Percentiles rank a stretch among this genome's conserved stretches.
Conservation (phyloP, 2,888 invertebrate species). For the Lasius fuliginosus region DNA sequence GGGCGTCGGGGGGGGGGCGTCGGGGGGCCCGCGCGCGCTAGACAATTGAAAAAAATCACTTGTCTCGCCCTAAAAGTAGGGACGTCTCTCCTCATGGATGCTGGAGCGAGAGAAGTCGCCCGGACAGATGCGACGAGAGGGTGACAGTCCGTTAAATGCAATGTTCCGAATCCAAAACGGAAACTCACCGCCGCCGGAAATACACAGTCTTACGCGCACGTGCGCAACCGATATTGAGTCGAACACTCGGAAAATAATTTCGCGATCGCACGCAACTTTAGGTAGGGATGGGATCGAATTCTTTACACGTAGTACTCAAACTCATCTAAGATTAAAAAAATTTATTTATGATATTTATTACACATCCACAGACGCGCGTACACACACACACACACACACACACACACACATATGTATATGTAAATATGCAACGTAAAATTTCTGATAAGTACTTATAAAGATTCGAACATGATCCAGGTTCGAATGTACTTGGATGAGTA, state of each 20-base stretch:
- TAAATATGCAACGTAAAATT: too few relatives aligned
- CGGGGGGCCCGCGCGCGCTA: slow-evolving; percentile 74
- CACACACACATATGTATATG: too few relatives aligned
- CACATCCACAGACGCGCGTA: too few relatives aligned
- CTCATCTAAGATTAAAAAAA: too few relatives aligned
- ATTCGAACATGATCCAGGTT: too few relatives aligned
- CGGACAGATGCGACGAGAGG: slow-evolving; percentile 56
- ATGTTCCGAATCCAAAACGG: slow-evolving; percentile 79
- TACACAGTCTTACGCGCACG: slow-evolving; percentile 58
- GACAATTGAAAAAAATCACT: slow-evolving; percentile 86
- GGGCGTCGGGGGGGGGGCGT: slow-evolving; percentile 34
- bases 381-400: too few relatives aligned
- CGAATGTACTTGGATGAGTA: too few relatives aligned
- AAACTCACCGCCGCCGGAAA: slow-evolving; percentile 58
- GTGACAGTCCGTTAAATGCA: slow-evolving; percentile 81
- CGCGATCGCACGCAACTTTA: neutral
- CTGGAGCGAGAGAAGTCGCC: slow-evolving; percentile 62
- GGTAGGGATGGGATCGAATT: too few relatives aligned
- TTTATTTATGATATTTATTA: too few relatives aligned
- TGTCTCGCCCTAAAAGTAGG: slow-evolving; percentile 82
- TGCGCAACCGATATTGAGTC: slow-evolving; percentile 41
- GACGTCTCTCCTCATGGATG: slow-evolving; percentile 66
- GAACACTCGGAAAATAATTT: slow-evolving; percentile 26
- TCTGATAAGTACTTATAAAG: too few relatives aligned
- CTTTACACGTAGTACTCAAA: too few relatives aligned